A percentile compares a stretch with the other conserved stretches of the same genome.
phyloP scores from a whole-genome alignment of 2,113 vertebrate genomes.

The Taurulus bubalis region DNA sequence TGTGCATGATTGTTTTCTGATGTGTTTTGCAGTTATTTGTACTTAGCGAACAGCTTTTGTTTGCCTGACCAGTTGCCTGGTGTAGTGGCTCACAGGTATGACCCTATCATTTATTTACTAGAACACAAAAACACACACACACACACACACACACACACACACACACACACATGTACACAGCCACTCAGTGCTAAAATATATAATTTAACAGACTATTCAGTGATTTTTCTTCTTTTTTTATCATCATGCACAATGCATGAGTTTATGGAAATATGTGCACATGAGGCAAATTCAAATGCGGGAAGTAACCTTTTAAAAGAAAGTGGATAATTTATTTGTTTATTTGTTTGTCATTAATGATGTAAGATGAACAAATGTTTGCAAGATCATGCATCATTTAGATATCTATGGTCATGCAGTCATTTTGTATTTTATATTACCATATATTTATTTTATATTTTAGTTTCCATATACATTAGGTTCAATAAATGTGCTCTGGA shows the following conservation, averaged over 20 bases:
- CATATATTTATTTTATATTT: conserved; percentile 23
- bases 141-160: conserved; percentile 30
- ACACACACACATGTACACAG: conserved; percentile 36
- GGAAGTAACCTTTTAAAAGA: conserved; percentile 77
- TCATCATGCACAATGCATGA: conserved; percentile 83
- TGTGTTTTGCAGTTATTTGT: conserved; percentile 64
- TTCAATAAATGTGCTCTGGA: not conserved
- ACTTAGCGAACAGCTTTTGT: conserved; percentile 60
- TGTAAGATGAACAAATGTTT: conserved; percentile 66
- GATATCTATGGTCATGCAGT: conserved; percentile 23
- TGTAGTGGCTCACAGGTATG: conserved; percentile 70
- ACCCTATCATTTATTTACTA: conserved; percentile 85
- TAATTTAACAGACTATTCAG: conserved; percentile 82
- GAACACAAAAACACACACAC: conserved; percentile 37
- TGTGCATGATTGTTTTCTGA: conserved; percentile 60
- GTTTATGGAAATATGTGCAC: conserved; percentile 81
- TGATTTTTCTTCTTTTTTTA: conserved; percentile 62
- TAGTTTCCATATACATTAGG: conserved; percentile 3
- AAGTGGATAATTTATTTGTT: conserved; percentile 77
- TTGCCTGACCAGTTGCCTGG: conserved; percentile 62
- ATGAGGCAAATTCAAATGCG: conserved; percentile 68
- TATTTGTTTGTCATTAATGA: conserved; percentile 75
- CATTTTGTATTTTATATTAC: conserved; percentile 21
- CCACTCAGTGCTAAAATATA: conserved; percentile 83
- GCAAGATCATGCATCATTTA: conserved; percentile 69